Percentiles rank a stretch among this genome's conserved stretches.
phyloP scores from a whole-genome alignment of 2,888 invertebrate genomes.

The Bruchidius siliquastri region DNA sequence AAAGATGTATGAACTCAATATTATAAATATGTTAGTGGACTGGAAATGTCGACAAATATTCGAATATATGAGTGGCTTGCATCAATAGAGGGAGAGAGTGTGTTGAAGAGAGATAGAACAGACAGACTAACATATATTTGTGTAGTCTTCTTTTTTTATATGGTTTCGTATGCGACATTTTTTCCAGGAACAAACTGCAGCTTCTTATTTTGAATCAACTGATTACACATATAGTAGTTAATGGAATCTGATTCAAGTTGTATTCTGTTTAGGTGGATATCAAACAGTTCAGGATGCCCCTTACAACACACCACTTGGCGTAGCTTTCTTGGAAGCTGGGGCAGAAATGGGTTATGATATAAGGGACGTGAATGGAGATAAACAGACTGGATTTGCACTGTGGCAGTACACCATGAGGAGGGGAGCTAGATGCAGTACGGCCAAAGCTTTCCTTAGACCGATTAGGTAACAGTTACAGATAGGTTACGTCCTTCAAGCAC shows the following conservation, averaged over 20 bases:
- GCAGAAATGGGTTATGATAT: constrained; percentile 89
- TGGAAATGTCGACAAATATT: too few species aligned
- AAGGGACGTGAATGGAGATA: constrained; percentile 77
- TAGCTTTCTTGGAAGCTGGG: constrained; percentile 83
- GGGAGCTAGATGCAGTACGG: constrained; percentile 75
- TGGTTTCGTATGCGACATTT: too few species aligned
- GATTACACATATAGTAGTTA: too few species aligned
- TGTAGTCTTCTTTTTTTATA: too few species aligned
- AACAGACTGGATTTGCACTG: constrained; percentile 82
- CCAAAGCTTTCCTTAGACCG: constrained; percentile 81
- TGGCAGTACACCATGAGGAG: constrained; percentile 87
- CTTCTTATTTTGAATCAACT: too few species aligned
- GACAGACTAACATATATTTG: too few species aligned
- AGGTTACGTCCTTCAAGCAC: too few species aligned
- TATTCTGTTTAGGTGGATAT: constrained; percentile 60
- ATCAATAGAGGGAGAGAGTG: too few species aligned
- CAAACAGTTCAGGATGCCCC: constrained; percentile 73
- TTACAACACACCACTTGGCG: constrained; percentile 77
- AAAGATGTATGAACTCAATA: background rate
- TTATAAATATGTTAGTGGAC: background rate
- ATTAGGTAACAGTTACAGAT: constrained; percentile 42
- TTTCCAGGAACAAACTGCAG: too few species aligned
- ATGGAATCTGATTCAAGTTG: too few species aligned
- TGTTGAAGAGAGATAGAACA: too few species aligned
- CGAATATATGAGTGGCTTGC: too few species aligned